Evolutionary conservation across 1,140 invertebrate species (phyloP).

Genomic region (Drosophila azteca): DNA sequence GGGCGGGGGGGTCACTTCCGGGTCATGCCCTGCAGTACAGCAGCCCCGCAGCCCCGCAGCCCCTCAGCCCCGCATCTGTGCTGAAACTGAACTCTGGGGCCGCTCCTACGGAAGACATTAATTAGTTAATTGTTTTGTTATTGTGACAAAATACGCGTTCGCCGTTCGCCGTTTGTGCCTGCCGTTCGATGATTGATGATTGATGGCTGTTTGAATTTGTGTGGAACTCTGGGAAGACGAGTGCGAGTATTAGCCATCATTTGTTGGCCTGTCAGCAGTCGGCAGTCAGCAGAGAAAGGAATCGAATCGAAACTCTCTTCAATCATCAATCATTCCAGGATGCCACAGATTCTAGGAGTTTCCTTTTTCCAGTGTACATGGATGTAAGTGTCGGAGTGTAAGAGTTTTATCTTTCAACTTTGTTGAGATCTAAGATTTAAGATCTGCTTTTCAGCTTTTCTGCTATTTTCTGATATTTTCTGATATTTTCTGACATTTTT

Average conservation of each 20-base stretch:
- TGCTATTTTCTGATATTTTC: slow-evolving; percentile 30
- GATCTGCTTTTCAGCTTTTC: slow-evolving; percentile 17
- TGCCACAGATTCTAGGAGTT: background rate
- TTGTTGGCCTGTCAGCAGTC: slow-evolving; percentile 42
- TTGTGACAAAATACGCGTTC: slow-evolving; percentile 43
- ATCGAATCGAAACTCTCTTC: background rate
- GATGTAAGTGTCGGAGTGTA: too few species aligned
- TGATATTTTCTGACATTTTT: slow-evolving; percentile 25
- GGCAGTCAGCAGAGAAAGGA: slow-evolving; percentile 5
- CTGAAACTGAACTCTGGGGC: slow-evolving; percentile 7
- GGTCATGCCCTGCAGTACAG: too few species aligned
- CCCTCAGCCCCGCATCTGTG: too few species aligned
- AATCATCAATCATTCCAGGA: background rate
- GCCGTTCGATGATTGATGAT: slow-evolving; percentile 50
- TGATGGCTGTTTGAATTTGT: slow-evolving; percentile 57
- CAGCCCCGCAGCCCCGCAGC: too few species aligned
- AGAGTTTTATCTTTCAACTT: too few species aligned
- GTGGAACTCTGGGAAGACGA: slow-evolving; percentile 12
- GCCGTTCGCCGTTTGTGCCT: too few species aligned
- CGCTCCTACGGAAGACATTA: slow-evolving; percentile 35
- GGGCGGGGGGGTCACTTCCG: too few species aligned
- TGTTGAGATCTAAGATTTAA: background rate
- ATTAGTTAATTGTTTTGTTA: slow-evolving; percentile 57
- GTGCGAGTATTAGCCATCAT: slow-evolving; percentile 45
- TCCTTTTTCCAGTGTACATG: too few species aligned